Evolutionary conservation across 2,113 vertebrate genomes (phyloP), one percentile per base, ranked within the genome.

Genomic region (Rhodinocichla rosea): DNA sequence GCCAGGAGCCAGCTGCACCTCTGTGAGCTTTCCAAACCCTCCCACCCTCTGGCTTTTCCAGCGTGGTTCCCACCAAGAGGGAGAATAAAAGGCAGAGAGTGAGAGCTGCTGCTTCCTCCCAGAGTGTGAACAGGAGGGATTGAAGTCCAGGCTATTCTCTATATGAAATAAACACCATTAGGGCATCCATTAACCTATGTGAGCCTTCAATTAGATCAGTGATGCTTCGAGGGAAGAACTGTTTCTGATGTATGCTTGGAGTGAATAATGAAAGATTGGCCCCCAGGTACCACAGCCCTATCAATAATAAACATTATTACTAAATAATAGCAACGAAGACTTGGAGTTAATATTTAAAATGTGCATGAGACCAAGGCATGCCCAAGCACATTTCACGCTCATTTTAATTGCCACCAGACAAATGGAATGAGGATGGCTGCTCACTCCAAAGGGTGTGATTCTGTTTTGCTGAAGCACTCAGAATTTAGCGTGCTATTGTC

Each of bases 241-340:
- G 67, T 39, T 79, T 91, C 70, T 94, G 70, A 85, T 77, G 68
- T 80, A 5, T 21, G 59, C 85, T 85, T 24, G 6, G 15, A 69
- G 69, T 62, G 84, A 94, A 92, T 85, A 96, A 96, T 88, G 92
- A 91, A 69, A 87, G 87, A 87, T 65, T 79, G 87, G 91, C 92
- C 91, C 86, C 83, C 91, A 94, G 95, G 94, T 95, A 67, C 50
- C 50, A 21, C 75, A 89, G 82, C 55, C 60, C 47, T 83, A 86
- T 73, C 93, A 90, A 94, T 94, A 95, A 95, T 88, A 94, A 95
- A 94, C 94, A 96, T 96, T 93, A 97, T 95, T 93, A 86, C 87
- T 86, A 92, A 95, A 96, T 95, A 96, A 95, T 68, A 95, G 68
- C 53, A 59, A 86, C 3, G 47, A 95, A 79, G 88, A 10, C 30